A percentile compares a stretch with the other conserved stretches of the same genome.
Evolutionary conservation across 2,888 invertebrate species (phyloP).

Genomic region (Eucriotettix oculatus): DNA sequence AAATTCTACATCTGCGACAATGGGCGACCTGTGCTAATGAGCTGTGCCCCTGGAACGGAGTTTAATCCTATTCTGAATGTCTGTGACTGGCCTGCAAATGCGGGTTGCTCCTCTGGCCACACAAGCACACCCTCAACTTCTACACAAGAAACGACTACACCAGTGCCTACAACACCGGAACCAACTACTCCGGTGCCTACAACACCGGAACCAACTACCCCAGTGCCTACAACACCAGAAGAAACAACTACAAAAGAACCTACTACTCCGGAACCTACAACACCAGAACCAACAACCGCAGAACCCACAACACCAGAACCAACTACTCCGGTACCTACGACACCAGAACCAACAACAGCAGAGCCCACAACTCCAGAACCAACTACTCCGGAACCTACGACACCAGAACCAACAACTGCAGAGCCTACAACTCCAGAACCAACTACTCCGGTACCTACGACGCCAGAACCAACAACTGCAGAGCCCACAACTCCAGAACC

Average conservation of each 20-base stretch:
- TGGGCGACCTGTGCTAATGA: conserved; percentile 1
- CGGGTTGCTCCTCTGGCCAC: background rate
- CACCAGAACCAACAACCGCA: background rate
- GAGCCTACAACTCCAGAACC: background rate
- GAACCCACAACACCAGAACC: no score
- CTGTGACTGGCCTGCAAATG: conserved; percentile 6
- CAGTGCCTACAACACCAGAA: background rate
- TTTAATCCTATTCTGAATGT: conserved; percentile 5
- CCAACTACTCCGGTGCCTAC: background rate
- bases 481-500: background rate
- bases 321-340: no score
- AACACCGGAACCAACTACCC: background rate
- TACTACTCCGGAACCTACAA: background rate
- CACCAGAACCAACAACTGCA: no score
- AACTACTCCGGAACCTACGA: no score
- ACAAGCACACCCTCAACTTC: no score
- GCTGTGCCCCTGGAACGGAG: background rate
- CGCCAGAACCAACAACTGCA: background rate
- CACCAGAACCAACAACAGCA: background rate
- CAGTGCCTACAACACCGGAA: background rate
- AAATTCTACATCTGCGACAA: conserved; percentile 2
- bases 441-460: background rate
- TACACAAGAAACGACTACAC: no score
- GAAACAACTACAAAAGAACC: background rate
- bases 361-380: background rate